Conservation (phyloP, 1,140 invertebrate species). For the Oedothorax gibbosus region DNA sequence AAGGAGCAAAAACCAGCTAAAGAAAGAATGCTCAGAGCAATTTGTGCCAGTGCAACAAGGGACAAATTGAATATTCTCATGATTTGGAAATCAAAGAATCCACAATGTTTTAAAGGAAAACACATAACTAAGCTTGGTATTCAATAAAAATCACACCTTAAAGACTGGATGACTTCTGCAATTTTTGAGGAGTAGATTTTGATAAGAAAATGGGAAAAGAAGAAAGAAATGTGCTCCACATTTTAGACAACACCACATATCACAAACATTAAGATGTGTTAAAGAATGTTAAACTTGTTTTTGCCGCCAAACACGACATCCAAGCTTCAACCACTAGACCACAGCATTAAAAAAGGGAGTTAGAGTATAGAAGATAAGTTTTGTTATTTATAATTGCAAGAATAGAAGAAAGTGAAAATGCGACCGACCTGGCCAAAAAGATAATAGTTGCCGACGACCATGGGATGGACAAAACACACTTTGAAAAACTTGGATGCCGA, state of each 20-base stretch:
- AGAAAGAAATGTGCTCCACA: neutral
- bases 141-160: neutral
- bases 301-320: neutral
- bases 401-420: no score
- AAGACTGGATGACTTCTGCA: neutral
- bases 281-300: neutral
- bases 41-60: neutral
- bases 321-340: neutral
- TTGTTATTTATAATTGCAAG: no score
- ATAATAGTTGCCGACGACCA: no score
- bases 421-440: no score
- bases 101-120: constrained; percentile 1
- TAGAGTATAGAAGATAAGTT: neutral
- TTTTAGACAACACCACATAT: neutral
- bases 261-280: neutral
- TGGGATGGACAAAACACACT: no score
- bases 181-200: neutral
- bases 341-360: no score
- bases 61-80: neutral
- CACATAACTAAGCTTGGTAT: no score
- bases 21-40: neutral
- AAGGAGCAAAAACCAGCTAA: neutral
- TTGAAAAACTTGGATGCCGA: no score
- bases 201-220: neutral
- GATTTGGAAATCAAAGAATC: neutral